These are phyloP conservation scores for Schizaphis graminum DNA, from an alignment of 2,888 invertebrate species.

Conservation along the genomic window DNA sequence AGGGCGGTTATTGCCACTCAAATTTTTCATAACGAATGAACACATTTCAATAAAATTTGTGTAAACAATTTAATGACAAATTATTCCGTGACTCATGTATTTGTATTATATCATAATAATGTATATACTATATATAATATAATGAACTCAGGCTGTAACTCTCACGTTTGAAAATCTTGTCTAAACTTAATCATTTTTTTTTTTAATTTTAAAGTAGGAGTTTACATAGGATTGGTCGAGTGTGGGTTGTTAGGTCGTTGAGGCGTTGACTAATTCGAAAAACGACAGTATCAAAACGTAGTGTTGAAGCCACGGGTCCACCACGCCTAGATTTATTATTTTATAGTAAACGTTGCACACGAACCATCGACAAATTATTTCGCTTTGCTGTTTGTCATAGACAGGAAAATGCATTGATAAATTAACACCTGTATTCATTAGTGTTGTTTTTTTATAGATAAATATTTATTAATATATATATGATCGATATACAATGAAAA, in stretches of 20 bases:
- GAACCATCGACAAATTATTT: neutral
- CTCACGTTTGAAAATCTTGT: neutral
- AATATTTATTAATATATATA: neutral
- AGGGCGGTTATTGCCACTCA: neutral
- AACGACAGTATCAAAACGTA: slow-evolving; percentile 27
- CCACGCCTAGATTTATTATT: slow-evolving; percentile 46
- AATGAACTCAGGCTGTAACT: neutral
- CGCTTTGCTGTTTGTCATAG: neutral
- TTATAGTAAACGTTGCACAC: slow-evolving; percentile 1
- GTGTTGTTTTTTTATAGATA: neutral
- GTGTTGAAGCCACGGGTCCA: neutral
- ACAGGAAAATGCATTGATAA: neutral
- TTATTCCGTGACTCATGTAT: neutral
- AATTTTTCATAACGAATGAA: neutral
- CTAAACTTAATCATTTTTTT: slow-evolving; percentile 36
- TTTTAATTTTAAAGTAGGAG: slow-evolving; percentile 41
- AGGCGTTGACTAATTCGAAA: slow-evolving; percentile 56
- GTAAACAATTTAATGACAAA: slow-evolving; percentile 8
- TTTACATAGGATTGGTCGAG: slow-evolving; percentile 48
- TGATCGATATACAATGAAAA: neutral
- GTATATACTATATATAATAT: neutral
- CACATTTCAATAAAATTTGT: neutral
- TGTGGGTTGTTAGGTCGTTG: slow-evolving; percentile 46
- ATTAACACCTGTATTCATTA: neutral
- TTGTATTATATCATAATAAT: neutral